Conservation (phyloP, 2,113 vertebrate species). For the Vanacampus margaritifer region DNA sequence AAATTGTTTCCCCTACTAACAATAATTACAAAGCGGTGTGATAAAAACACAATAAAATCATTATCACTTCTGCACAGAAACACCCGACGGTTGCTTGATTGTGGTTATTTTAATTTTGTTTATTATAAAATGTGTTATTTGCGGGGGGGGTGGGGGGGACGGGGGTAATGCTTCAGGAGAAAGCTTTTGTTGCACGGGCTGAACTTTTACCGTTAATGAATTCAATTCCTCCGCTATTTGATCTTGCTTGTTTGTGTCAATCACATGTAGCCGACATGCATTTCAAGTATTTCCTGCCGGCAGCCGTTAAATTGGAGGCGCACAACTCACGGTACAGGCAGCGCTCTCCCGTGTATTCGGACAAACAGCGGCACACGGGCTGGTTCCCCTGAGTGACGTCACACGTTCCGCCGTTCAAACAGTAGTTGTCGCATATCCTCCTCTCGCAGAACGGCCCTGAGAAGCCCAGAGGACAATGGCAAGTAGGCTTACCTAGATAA, state of each 20-base stretch:
- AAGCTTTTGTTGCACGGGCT: slow-evolving; percentile 32
- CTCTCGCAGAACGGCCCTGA: slow-evolving; percentile 88
- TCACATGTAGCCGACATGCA: slow-evolving; percentile 2
- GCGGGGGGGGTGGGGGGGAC: slow-evolving; percentile 6
- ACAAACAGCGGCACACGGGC: slow-evolving; percentile 83
- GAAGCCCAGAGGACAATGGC: slow-evolving; percentile 85
- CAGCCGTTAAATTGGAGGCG: neutral
- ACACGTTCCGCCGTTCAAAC: slow-evolving; percentile 90
- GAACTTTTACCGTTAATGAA: slow-evolving; percentile 21
- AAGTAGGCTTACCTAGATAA: slow-evolving; percentile 86
- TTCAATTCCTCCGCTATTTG: slow-evolving; percentile 25
- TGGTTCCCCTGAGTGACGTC: slow-evolving; percentile 90
- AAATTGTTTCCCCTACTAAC: slow-evolving; percentile 56
- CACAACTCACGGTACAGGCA: slow-evolving; percentile 89
- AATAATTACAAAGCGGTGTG: slow-evolving; percentile 55
- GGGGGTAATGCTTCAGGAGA: slow-evolving; percentile 33
- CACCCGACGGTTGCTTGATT: slow-evolving; percentile 54
- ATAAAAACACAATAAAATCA: slow-evolving; percentile 36
- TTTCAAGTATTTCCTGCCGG: neutral
- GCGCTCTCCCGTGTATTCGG: slow-evolving; percentile 90
- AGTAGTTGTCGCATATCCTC: slow-evolving; percentile 85
- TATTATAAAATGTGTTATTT: slow-evolving; percentile 48
- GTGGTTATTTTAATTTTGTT: slow-evolving; percentile 46
- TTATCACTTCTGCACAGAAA: slow-evolving; percentile 58
- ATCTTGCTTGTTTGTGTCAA: slow-evolving; percentile 14